Percentiles rank a stretch among this genome's conserved stretches.
phyloP scores from a whole-genome alignment of 2,113 vertebrate genomes.

The Miniopterus natalensis region DNA sequence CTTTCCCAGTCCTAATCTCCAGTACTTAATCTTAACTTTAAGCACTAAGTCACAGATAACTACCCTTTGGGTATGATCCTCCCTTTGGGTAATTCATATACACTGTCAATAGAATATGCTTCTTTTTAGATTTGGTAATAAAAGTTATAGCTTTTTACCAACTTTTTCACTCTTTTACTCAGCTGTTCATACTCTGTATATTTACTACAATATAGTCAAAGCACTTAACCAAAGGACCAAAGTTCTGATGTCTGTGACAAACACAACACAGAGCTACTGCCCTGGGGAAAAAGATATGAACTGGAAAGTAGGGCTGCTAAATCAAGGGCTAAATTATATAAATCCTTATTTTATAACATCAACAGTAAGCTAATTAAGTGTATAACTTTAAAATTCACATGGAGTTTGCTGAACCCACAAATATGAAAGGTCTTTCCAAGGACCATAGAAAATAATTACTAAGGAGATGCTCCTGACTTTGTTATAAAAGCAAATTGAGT shows the following conservation, averaged over 20 bases:
- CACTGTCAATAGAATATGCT: neutral
- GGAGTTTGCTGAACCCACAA: neutral
- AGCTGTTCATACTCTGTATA: neutral
- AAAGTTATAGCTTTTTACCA: neutral
- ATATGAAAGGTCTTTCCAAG: conserved; percentile 55
- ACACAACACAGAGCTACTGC: neutral
- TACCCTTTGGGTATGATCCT: neutral
- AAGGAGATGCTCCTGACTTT: conserved; percentile 14
- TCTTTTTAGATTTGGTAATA: conserved; percentile 24
- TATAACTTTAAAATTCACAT: conserved; percentile 31
- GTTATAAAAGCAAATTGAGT: conserved; percentile 23
- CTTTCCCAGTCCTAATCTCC: neutral
- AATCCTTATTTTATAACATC: neutral
- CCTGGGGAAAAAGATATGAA: neutral
- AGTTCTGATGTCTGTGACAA: conserved; percentile 6
- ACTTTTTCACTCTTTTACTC: conserved; percentile 27
- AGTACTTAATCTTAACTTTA: neutral
- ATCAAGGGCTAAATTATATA: conserved; percentile 5
- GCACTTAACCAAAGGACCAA: conserved; percentile 14
- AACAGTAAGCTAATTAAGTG: conserved; percentile 34
- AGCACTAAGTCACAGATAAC: neutral
- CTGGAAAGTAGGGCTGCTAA: neutral
- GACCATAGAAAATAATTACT: conserved; percentile 53
- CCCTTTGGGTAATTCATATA: neutral
- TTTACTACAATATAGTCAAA: conserved; percentile 23